Base-by-base conservation (phyloP, 2,113 vertebrate genomes). In the Scolopax mira region DNA sequence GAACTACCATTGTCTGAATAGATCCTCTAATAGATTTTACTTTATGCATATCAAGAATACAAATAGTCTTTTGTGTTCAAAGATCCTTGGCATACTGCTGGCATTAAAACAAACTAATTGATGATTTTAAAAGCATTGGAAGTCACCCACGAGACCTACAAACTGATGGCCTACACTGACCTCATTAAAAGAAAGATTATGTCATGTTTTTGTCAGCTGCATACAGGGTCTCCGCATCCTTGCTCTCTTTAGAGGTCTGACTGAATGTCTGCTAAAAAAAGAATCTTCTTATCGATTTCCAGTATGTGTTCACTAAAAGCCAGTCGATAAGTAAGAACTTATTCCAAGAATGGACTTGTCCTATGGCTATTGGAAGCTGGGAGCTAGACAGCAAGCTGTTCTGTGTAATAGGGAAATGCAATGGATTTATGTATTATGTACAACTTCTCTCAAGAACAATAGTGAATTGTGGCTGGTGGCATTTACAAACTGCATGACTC, bases 251-350 rank as follows among this genome's bases (percentile, higher is more conserved):
- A 79, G 30, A 86, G 30, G 60, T 10, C 64, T 86, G 81, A 57
- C 39, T 71, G 61, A 88, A 67, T 61, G 55, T 71, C 84, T 90
- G 24, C 77, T 94, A 88, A 88, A 93, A 93, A 95, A 87, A 62
- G 9, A 62, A 65, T 89, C 85, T 83, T 71, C 86, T 80, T 74
- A 93, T 37, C 0, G 1, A 88, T 90, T 93, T 85, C 73, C 60
- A 78, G 52, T 93, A 49, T 80, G 74, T 91, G 57, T 66, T 92
- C 24, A 61, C 51, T 89, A 58, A 88, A 91, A 92, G 79, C 31
- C 60, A 74, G 35, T 90, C 78, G 79, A 64, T 91, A 95, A 61
- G 15, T 57, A 81, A 89, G 87, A 87, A 70, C 44, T 90, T 95
- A 69, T 3, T 88, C 31, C 60, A 74, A 46, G 24, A 67, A 62